phyloP scores from a whole-genome alignment of 2,113 vertebrate genomes.

The Lasiurus borealis region DNA sequence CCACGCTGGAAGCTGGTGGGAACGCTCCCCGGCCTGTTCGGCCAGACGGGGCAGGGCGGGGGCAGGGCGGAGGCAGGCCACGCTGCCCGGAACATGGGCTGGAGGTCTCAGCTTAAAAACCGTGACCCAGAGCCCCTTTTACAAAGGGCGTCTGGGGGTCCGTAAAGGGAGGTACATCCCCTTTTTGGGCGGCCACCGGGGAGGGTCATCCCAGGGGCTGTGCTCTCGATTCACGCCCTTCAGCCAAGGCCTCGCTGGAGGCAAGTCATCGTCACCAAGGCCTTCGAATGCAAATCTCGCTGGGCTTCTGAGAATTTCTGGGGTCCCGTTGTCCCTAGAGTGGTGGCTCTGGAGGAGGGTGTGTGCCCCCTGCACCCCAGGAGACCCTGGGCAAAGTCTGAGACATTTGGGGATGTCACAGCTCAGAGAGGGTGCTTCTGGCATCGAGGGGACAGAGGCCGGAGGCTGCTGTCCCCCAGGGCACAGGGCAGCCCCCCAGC shows the following conservation, averaged over 20 bases:
- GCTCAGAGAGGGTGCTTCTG: not conserved
- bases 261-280: no score
- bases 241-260: not conserved
- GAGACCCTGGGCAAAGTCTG: not conserved
- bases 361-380: no score
- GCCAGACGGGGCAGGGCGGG: not conserved
- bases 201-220: not conserved
- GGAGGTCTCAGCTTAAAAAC: not conserved
- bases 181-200: not conserved
- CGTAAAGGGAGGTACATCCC: not conserved
- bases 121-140: not conserved
- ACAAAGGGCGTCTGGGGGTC: not conserved
- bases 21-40: not conserved
- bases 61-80: not conserved
- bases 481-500: not conserved
- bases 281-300: not conserved
- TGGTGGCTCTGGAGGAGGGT: not conserved
- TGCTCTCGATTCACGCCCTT: not conserved
- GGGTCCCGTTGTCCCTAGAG: not conserved
- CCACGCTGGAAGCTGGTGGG: not conserved
- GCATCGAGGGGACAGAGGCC: not conserved
- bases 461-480: not conserved
- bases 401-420: not conserved
- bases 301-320: not conserved
- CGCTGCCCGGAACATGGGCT: not conserved